Base-by-base conservation (phyloP, 2,888 invertebrate species). In the Lithosia quadra region DNA sequence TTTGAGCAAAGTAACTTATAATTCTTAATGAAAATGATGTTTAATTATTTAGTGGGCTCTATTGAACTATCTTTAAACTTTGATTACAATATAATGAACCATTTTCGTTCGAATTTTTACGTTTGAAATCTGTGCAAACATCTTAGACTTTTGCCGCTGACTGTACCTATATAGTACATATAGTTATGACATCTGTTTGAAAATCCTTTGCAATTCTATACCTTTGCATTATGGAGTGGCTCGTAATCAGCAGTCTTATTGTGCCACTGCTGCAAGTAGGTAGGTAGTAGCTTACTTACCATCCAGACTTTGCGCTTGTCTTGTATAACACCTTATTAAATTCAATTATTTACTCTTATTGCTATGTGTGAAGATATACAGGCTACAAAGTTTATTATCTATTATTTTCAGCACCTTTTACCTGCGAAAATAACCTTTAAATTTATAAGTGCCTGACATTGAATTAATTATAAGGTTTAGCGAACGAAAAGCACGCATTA, bases 381-480 rank as follows among this genome's bases (percentile, higher is more conserved):
- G 15, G 7, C n/a, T 55, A 11, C 55, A 56, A 11, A 22, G 55
- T 56, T 22, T 13, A 24, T 22, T 22, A 22, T 63, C 34, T 24
- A 24, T 55, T 63, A 36, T 56, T 63, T 63, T 33, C 33, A 63
- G 36, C 15, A 62, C 13, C n/a, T 22, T 22, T 24, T 63, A 62
- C 43, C 39, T 49, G 24, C 43, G 28, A 22, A 9, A 18, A 33
- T 33, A 21, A 33, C 56, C 11, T 56, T 56, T 56, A 21, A 28
- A 62, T 61, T 28, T 53, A 28, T 53, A 53, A 33, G 58, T 24
- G 62, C 49, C 53, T 39, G 39, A 62, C 39, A 39, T 61, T 61
- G 39, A 62, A 62, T 62, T 24, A 62, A 62, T 43, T 43, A 62
- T 18, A n/a, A 33, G 21, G 34, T 34, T 59, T 34, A 59, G 22